phyloP scores from a whole-genome alignment of 2,113 vertebrate genomes.

The Colistium nudipinnis region DNA sequence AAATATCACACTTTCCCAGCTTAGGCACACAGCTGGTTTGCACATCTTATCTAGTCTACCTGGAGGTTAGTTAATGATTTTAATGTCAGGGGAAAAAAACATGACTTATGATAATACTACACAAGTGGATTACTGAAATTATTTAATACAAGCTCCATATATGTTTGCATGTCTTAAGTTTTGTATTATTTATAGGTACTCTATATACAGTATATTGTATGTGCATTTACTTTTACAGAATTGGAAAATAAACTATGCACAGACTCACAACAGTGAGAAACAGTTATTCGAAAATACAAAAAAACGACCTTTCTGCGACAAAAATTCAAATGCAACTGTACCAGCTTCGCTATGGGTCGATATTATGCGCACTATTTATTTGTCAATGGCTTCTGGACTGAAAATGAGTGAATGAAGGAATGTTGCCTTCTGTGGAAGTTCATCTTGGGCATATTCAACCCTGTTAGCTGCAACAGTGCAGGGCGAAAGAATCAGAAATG shows the following conservation, averaged over 20 bases:
- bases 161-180: not conserved
- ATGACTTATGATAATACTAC: not conserved
- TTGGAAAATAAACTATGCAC: not conserved
- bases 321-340: too few relatives aligned
- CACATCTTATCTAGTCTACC: not conserved
- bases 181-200: too few relatives aligned
- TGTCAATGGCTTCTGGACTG: constrained; percentile 21
- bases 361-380: constrained; percentile 7
- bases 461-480: constrained; percentile 58
- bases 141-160: not conserved
- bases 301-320: too few relatives aligned
- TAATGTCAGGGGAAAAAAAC: not conserved
- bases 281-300: not conserved
- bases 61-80: constrained; percentile 4
- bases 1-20: constrained; percentile 34
- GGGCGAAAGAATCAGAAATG: constrained; percentile 64
- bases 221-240: not conserved
- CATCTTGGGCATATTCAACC: constrained; percentile 61
- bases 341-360: constrained; percentile 11
- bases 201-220: not conserved
- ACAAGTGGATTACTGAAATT: not conserved
- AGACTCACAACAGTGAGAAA: not conserved
- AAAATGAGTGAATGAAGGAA: constrained; percentile 24
- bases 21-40: constrained; percentile 5
- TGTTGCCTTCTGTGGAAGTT: constrained; percentile 35